Evolutionary conservation across 2,888 invertebrate species (phyloP).

Genomic region (Fragum sueziense): DNA sequence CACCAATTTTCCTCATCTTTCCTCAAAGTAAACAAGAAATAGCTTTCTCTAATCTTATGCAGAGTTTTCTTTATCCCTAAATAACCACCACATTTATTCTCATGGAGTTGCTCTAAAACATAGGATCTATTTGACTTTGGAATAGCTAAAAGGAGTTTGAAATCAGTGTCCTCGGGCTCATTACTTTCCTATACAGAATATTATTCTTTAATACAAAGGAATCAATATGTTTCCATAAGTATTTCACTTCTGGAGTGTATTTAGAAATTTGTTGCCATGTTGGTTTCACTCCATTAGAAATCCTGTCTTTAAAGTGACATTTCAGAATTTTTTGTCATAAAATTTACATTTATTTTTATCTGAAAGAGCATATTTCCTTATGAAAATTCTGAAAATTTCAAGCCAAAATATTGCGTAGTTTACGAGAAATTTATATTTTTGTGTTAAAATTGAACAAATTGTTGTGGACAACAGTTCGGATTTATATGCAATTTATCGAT

Average conservation of each 20-base stretch:
- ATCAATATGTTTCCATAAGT: slow-evolving; percentile 25
- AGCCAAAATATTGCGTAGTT: too few species aligned
- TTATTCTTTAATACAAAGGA: slow-evolving; percentile 28
- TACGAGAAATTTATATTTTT: too few species aligned
- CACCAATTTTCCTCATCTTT: slow-evolving; percentile 36
- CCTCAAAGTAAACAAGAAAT: slow-evolving; percentile 32
- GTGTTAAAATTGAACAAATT: too few species aligned
- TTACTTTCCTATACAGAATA: slow-evolving; percentile 17
- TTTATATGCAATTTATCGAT: too few species aligned
- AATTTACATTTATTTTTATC: too few species aligned
- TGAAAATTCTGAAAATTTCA: too few species aligned
- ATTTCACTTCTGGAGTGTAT: slow-evolving; percentile 19
- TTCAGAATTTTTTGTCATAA: too few species aligned
- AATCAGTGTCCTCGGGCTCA: not conserved
- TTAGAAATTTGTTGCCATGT: slow-evolving; percentile 22
- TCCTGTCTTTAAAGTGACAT: too few species aligned
- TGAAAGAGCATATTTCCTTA: too few species aligned
- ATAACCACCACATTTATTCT: not conserved
- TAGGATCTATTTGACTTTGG: slow-evolving; percentile 17
- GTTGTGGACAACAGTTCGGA: too few species aligned
- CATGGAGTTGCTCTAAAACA: slow-evolving; percentile 21
- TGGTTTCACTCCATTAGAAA: slow-evolving; percentile 17
- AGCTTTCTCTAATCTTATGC: slow-evolving; percentile 11
- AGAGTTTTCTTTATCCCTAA: slow-evolving; percentile 31
- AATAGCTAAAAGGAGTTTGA: not conserved